A percentile compares a stretch with the other conserved stretches of the same genome.
Evolutionary conservation across 1,140 invertebrate species (phyloP).

Genomic region (Cepaea nemoralis): DNA sequence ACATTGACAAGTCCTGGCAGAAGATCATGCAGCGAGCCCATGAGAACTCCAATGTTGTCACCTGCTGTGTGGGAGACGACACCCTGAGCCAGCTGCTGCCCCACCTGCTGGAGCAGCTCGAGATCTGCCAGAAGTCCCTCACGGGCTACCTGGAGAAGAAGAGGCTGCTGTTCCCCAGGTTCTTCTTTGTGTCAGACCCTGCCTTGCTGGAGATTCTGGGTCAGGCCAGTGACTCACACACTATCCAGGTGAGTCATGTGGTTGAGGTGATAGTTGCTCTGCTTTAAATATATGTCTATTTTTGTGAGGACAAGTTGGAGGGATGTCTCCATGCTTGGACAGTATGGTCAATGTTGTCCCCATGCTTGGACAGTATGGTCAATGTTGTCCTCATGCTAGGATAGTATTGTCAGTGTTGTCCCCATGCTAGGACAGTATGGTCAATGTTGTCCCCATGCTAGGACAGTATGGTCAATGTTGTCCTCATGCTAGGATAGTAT

Average conservation of each 20-base stretch:
- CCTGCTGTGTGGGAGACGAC: constrained; percentile 96
- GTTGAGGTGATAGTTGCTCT: too few relatives aligned
- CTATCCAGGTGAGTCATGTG: constrained; percentile 85
- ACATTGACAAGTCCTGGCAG: constrained; percentile 98
- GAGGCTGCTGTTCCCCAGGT: constrained; percentile 94
- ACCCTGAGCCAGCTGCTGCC: constrained; percentile 90
- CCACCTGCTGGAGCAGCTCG: constrained; percentile 94
- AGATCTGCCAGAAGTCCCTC: constrained; percentile 96
- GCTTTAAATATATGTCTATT: too few relatives aligned
- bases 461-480: too few relatives aligned
- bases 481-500: too few relatives aligned
- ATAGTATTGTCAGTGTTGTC: too few relatives aligned
- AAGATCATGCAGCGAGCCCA: constrained; percentile 97
- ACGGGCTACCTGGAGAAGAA: constrained; percentile 97
- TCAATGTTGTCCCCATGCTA: too few relatives aligned
- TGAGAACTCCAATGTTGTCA: constrained; percentile 93
- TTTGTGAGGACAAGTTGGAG: too few relatives aligned
- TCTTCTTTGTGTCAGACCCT: constrained; percentile 98
- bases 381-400: too few relatives aligned
- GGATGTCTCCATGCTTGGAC: too few relatives aligned
- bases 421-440: too few relatives aligned
- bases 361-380: too few relatives aligned
- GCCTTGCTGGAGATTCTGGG: constrained; percentile 95
- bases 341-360: too few relatives aligned
- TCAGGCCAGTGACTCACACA: constrained; percentile 97